Evolutionary conservation across 2,888 invertebrate species (phyloP).

Genomic region (Drosophila quinaria): DNA sequence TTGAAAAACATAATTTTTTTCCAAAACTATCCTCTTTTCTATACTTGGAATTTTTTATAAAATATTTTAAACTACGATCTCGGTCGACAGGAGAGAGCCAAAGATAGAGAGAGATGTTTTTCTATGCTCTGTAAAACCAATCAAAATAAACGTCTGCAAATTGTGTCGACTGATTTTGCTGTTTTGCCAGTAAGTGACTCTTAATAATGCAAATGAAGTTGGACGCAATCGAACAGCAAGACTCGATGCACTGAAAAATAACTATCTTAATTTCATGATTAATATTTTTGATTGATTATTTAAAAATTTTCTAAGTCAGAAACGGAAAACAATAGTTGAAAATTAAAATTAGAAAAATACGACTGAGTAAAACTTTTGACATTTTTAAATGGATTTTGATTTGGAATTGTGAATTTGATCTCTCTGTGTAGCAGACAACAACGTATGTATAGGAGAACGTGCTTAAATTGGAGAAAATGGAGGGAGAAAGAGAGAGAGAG

Average conservation of each 20-base stretch:
- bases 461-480: slow-evolving; percentile 38
- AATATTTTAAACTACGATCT: background rate
- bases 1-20: too few relatives aligned
- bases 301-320: too few relatives aligned
- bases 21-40: too few relatives aligned
- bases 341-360: background rate
- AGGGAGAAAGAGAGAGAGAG: background rate
- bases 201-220: slow-evolving; percentile 59
- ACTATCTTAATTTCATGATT: background rate
- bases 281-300: background rate
- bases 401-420: background rate
- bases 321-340: too few relatives aligned
- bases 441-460: slow-evolving; percentile 30
- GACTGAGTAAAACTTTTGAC: background rate
- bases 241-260: background rate
- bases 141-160: slow-evolving; percentile 57
- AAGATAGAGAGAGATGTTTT: background rate
- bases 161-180: slow-evolving; percentile 38
- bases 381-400: background rate
- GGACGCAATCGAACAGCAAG: slow-evolving; percentile 20
- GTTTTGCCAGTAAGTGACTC: slow-evolving; percentile 67
- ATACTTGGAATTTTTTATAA: too few relatives aligned
- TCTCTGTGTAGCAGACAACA: slow-evolving; percentile 9
- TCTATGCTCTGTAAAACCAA: slow-evolving; percentile 26
- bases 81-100: background rate